phyloP scores from a whole-genome alignment of 2,797 vertebrate genomes.

The Acrossocheilus wenchowensis region DNA sequence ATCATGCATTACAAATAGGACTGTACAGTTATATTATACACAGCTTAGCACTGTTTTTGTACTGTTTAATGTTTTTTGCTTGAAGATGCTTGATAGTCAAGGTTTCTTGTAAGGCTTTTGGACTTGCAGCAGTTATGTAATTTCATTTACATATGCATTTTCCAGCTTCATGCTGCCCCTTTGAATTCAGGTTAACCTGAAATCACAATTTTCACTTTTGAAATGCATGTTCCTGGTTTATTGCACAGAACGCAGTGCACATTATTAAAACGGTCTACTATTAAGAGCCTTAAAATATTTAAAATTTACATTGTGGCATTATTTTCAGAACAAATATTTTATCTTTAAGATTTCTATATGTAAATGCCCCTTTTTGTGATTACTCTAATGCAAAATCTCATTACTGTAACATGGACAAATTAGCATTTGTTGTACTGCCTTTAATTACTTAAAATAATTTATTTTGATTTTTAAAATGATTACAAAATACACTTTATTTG shows the following conservation, averaged over 20 bases:
- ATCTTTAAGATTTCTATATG: not conserved
- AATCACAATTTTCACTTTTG: not conserved
- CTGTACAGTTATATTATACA: not conserved
- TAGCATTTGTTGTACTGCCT: not conserved
- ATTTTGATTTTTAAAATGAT: not conserved
- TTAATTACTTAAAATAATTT: not conserved
- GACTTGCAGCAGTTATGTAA: not conserved
- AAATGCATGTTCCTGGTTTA: not conserved
- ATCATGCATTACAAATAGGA: not conserved
- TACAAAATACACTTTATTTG: not conserved
- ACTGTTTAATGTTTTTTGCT: not conserved
- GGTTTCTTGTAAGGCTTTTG: not conserved
- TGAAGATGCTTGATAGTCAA: not conserved
- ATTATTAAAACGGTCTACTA: not conserved
- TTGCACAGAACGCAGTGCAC: not conserved
- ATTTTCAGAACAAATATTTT: not conserved
- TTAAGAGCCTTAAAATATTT: not conserved
- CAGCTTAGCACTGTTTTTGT: not conserved
- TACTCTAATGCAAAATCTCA: not conserved
- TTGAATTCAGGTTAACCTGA: not conserved
- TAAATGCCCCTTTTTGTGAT: not conserved
- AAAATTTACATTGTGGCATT: not conserved
- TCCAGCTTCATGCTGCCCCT: not conserved
- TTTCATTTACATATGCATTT: not conserved
- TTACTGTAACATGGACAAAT: not conserved